Percentiles rank a stretch among this genome's conserved stretches.
These are phyloP conservation scores for Pterois miles DNA, from an alignment of 2,797 vertebrate species.

Conservation along the genomic window DNA sequence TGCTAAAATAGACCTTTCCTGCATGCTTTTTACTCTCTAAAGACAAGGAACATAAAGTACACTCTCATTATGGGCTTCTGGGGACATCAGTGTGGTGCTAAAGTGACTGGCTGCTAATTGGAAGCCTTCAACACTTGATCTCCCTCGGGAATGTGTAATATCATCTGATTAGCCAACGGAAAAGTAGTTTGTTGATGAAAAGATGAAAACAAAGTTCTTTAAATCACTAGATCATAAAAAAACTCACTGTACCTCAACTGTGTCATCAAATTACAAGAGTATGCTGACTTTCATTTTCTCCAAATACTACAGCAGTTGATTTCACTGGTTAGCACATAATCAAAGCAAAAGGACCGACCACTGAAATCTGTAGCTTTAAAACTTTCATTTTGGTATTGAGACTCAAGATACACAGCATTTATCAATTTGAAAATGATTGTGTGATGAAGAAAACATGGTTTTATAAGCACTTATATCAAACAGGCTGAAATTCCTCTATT, in stretches of 20 bases:
- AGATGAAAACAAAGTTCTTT: constrained; percentile 41
- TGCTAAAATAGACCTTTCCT: constrained; percentile 53
- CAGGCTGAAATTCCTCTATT: neutral
- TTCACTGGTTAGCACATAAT: neutral
- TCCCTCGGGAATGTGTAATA: constrained; percentile 42
- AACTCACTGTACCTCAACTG: neutral
- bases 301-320: neutral
- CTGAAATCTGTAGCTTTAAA: neutral
- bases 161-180: constrained; percentile 40
- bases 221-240: constrained; percentile 27
- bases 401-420: neutral
- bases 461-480: constrained; percentile 3
- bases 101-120: constrained; percentile 66
- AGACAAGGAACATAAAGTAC: constrained; percentile 47
- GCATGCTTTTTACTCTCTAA: constrained; percentile 44
- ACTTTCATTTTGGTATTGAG: neutral
- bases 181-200: constrained; percentile 33
- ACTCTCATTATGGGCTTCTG: constrained; percentile 54
- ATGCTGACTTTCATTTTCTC: neutral
- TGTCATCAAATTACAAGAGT: neutral
- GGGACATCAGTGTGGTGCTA: constrained; percentile 46
- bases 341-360: neutral
- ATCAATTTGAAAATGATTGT: neutral
- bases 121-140: constrained; percentile 58
- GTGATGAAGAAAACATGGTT: neutral